Percentiles rank a stretch among this genome's conserved stretches.
Conservation (phyloP, 2,797 vertebrate species). For the Catamblyrhynchus diadema region DNA sequence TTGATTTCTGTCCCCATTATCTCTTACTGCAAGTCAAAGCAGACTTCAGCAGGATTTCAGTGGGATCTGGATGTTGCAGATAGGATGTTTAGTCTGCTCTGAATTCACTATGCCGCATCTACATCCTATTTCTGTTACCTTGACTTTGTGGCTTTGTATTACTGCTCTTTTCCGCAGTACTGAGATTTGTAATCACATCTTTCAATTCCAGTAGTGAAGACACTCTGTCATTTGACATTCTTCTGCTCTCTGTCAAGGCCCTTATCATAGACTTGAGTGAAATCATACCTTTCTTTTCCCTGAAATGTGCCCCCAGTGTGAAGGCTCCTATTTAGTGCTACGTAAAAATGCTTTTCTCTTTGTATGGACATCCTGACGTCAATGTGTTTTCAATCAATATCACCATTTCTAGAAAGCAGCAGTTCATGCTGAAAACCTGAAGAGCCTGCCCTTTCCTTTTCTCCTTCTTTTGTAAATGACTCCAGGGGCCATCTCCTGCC, state of each 20-base stretch:
- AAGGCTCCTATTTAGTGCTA: neutral
- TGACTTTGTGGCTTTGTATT: neutral
- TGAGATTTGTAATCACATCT: neutral
- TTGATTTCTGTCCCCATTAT: neutral
- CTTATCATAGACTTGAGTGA: neutral
- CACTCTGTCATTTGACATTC: neutral
- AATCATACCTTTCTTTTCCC: neutral
- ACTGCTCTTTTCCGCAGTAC: neutral
- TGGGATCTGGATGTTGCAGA: neutral
- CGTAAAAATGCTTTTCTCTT: neutral
- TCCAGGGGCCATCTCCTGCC: neutral
- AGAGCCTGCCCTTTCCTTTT: neutral
- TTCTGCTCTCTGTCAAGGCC: neutral
- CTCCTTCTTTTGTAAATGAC: neutral
- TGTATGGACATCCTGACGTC: rapidly evolving
- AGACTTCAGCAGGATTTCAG: neutral
- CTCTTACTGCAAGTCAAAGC: neutral
- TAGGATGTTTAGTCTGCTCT: neutral
- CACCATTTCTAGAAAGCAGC: neutral
- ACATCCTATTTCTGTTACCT: neutral
- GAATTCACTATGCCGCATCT: neutral
- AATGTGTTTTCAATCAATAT: neutral
- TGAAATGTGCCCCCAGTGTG: neutral
- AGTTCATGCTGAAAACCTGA: neutral
- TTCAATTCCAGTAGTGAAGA: neutral